phyloP scores from a whole-genome alignment of 2,113 vertebrate species.

The Taurulus bubalis region DNA sequence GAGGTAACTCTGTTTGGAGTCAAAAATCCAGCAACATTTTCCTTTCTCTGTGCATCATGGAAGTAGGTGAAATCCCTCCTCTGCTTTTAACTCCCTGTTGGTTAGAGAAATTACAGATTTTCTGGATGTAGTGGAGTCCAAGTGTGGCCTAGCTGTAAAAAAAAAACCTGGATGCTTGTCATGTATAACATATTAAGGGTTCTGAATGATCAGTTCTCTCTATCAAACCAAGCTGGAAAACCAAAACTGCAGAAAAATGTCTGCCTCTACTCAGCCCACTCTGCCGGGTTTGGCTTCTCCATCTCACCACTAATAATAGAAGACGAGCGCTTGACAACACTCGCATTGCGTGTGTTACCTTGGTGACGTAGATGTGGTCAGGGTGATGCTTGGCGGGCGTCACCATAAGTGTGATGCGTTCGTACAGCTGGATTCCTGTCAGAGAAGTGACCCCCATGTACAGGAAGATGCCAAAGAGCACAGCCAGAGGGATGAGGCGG shows the following conservation, averaged over 20 bases:
- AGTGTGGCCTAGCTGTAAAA: not conserved
- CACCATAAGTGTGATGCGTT: constrained; percentile 95
- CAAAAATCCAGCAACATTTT: not conserved
- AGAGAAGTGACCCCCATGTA: constrained; percentile 99
- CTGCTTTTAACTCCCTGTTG: not conserved
- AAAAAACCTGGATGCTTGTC: not conserved
- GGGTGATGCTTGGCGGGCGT: constrained; percentile 98
- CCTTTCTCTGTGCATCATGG: not conserved
- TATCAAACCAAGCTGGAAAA: not conserved
- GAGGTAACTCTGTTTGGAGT: constrained; percentile 4
- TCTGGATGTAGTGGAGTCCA: not conserved
- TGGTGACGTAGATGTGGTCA: constrained; percentile 95
- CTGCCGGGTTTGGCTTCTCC: constrained; percentile 29
- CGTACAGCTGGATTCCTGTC: constrained; percentile 96
- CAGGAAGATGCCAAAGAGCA: constrained; percentile 98
- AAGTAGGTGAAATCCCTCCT: not conserved
- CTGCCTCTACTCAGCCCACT: constrained; percentile 3
- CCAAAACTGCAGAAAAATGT: not conserved
- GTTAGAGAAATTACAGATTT: not conserved
- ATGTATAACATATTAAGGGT: not conserved
- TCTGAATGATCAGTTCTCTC: not conserved
- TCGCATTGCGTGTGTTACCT: constrained; percentile 81
- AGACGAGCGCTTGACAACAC: constrained; percentile 9
- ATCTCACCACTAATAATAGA: constrained; percentile 25
- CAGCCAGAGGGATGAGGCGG: constrained; percentile 93